Percentiles rank a stretch among this genome's conserved stretches.
These are phyloP conservation scores for Furcifer pardalis DNA, from an alignment of 2,797 vertebrate genomes.

Conservation along the genomic window DNA sequence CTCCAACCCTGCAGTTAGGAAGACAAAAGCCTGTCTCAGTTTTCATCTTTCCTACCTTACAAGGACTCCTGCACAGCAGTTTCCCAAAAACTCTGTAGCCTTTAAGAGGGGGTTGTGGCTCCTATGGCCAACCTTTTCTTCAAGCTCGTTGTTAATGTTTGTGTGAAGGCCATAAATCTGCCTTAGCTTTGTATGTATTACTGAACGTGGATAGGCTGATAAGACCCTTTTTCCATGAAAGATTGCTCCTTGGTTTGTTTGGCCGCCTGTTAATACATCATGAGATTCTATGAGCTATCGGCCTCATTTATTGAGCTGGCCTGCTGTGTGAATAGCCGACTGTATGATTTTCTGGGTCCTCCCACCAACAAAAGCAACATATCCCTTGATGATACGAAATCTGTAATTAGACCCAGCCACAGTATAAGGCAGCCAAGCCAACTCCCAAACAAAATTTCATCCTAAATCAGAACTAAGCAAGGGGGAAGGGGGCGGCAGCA, in stretches of 20 bases:
- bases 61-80: not conserved
- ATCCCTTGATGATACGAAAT: not conserved
- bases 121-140: not conserved
- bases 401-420: conserved; percentile 16
- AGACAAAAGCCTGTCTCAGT: not conserved
- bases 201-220: not conserved
- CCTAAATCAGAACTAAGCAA: not conserved
- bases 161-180: not conserved
- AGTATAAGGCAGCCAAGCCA: not conserved
- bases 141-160: not conserved
- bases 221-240: too few species aligned
- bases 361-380: not conserved
- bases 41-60: not conserved
- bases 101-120: not conserved
- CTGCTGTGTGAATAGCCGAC: not conserved
- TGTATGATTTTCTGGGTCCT: not conserved
- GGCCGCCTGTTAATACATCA: not conserved
- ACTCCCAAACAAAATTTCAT: not conserved
- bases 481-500: not conserved
- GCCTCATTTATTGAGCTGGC: not conserved
- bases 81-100: not conserved
- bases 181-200: not conserved
- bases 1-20: not conserved
- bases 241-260: not conserved
- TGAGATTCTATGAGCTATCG: not conserved